These are phyloP conservation scores for Zootoca vivipara DNA, from an alignment of 2,113 vertebrate species.

Conservation along the genomic window DNA sequence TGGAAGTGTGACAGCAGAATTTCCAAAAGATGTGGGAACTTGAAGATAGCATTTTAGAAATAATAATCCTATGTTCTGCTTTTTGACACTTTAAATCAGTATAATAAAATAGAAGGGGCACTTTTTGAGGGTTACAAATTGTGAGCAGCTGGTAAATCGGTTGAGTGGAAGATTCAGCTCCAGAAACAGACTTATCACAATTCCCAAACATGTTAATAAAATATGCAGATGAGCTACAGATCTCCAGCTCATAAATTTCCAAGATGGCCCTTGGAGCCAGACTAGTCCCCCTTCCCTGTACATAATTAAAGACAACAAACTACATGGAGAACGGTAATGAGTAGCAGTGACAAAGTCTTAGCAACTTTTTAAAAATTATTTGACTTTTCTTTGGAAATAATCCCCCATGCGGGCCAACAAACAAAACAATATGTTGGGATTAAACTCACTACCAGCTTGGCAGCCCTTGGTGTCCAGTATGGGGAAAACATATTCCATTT, in stretches of 20 bases:
- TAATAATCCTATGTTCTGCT: neutral
- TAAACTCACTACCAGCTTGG: neutral
- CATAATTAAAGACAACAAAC: constrained; percentile 54
- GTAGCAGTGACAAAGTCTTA: constrained; percentile 24
- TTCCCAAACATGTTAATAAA: constrained; percentile 21
- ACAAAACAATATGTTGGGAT: neutral
- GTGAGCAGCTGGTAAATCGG: neutral
- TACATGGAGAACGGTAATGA: constrained; percentile 46
- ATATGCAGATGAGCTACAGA: constrained; percentile 8
- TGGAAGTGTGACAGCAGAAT: neutral
- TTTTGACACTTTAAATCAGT: neutral
- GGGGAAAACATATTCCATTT: constrained; percentile 2
- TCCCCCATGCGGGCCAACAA: neutral
- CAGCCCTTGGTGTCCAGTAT: constrained; percentile 26
- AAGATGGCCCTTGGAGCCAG: neutral
- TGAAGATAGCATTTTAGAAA: neutral
- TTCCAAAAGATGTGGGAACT: neutral
- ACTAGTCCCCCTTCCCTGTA: constrained; percentile 5
- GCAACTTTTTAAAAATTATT: constrained; percentile 20
- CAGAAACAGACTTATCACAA: constrained; percentile 4
- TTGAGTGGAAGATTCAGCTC: neutral
- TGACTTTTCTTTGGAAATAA: neutral
- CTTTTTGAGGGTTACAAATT: neutral
- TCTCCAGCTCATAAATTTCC: constrained; percentile 27
- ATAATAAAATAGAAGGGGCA: neutral